Evolutionary conservation across 2,113 vertebrate genomes (phyloP).

Genomic region (Phalacrocorax pelagicus): DNA sequence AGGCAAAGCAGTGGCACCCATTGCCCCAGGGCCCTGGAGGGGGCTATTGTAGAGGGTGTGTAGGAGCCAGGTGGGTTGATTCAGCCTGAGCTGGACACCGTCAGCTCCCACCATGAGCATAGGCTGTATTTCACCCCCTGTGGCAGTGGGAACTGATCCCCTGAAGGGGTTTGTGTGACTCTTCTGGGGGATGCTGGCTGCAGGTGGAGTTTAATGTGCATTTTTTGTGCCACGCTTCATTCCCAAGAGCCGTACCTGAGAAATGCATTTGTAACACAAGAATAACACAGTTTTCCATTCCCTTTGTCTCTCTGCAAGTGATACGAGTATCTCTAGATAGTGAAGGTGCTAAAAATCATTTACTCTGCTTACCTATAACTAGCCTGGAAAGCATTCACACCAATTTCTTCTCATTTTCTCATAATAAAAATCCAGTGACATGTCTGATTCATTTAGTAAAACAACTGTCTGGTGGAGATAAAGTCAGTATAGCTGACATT

Average conservation of each 20-base stretch:
- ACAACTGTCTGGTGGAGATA: not conserved
- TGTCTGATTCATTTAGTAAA: not conserved
- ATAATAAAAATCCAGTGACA: not conserved
- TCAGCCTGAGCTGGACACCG: not conserved
- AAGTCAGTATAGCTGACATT: not conserved
- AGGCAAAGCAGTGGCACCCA: not conserved
- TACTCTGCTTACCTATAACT: not conserved
- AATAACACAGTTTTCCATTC: not conserved
- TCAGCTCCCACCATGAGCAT: not conserved
- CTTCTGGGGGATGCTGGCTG: not conserved
- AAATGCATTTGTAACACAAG: not conserved
- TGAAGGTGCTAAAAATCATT: not conserved
- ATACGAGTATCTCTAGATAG: not conserved
- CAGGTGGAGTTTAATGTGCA: not conserved
- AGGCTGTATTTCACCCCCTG: not conserved
- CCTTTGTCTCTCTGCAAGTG: not conserved
- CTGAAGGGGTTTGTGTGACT: not conserved
- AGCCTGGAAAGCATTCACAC: not conserved
- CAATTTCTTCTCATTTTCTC: not conserved
- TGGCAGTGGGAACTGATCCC: not conserved
- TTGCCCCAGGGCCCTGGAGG: not conserved
- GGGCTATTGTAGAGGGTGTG: not conserved
- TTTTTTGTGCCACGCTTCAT: not conserved
- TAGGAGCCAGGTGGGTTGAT: not conserved
- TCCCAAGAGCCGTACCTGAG: accelerated